phyloP scores from a whole-genome alignment of 2,888 invertebrate species.

The Glyphotaelius pellucidus region DNA sequence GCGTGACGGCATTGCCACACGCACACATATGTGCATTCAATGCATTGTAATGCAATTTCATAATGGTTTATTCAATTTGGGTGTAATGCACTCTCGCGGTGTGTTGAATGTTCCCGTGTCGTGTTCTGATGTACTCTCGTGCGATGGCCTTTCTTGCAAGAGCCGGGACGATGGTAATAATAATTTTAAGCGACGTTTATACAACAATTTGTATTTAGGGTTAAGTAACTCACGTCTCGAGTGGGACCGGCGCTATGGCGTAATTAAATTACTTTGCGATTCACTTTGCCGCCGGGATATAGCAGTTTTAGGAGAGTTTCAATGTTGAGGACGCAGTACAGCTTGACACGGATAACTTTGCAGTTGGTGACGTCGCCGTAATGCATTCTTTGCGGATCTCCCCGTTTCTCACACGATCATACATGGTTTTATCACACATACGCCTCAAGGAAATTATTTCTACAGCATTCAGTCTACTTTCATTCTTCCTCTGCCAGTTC shows the following conservation, averaged over 20 bases:
- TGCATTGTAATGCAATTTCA: not conserved
- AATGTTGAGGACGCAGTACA: not conserved
- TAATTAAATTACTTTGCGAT: conserved; percentile 12
- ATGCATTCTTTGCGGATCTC: no score
- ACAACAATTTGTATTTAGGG: conserved; percentile 13
- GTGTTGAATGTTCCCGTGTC: not conserved
- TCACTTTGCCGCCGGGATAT: not conserved
- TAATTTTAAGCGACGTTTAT: conserved; percentile 14
- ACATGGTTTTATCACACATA: no score
- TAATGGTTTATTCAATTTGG: conserved; percentile 4
- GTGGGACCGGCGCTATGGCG: not conserved
- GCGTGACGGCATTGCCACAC: not conserved
- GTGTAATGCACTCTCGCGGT: conserved; percentile 27
- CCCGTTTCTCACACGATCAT: no score
- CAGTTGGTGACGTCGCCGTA: not conserved
- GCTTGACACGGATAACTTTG: not conserved
- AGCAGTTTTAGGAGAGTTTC: not conserved
- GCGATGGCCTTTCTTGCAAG: conserved; percentile 17
- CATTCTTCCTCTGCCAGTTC: no score
- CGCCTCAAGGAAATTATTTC: no score
- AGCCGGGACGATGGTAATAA: conserved; percentile 5
- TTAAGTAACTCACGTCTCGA: conserved; percentile 2
- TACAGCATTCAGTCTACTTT: no score
- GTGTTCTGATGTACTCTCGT: not conserved
- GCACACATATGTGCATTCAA: not conserved